Conservation (phyloP, 1,140 invertebrate species). For the Cotesia vestalis region DNA sequence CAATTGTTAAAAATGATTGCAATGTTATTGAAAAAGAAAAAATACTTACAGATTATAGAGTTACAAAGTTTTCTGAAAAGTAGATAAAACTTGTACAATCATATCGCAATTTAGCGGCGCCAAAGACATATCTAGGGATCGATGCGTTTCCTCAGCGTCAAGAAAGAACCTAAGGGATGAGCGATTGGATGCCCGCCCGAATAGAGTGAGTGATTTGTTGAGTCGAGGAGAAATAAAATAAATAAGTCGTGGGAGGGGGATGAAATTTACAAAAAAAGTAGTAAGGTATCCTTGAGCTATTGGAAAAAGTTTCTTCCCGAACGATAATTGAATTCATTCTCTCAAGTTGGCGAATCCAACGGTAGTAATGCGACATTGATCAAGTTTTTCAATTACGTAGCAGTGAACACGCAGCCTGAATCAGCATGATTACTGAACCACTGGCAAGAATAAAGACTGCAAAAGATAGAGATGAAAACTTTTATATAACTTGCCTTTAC, state of each 20-base stretch:
- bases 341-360: conserved; percentile 22
- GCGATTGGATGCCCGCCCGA: neutral
- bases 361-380: conserved; percentile 37
- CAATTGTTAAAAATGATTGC: no score
- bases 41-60: no score
- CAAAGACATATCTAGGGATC: neutral
- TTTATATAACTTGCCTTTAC: conserved; percentile 9
- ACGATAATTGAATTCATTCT: conserved; percentile 38
- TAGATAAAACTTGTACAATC: neutral
- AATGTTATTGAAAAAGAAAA: no score
- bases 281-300: conserved; percentile 26
- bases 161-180: neutral
- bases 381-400: conserved; percentile 38
- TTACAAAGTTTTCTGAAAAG: no score
- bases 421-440: conserved; percentile 35
- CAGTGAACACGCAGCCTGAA: conserved; percentile 34
- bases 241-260: no score
- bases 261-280: neutral
- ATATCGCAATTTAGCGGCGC: conserved; percentile 17
- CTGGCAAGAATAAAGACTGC: conserved; percentile 2
- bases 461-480: conserved; percentile 22
- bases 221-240: neutral
- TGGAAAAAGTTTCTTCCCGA: conserved; percentile 33
- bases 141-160: neutral
- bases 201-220: conserved; percentile 30